phyloP scores from a whole-genome alignment of 2,113 vertebrate species.

The Nycticorax nycticorax region DNA sequence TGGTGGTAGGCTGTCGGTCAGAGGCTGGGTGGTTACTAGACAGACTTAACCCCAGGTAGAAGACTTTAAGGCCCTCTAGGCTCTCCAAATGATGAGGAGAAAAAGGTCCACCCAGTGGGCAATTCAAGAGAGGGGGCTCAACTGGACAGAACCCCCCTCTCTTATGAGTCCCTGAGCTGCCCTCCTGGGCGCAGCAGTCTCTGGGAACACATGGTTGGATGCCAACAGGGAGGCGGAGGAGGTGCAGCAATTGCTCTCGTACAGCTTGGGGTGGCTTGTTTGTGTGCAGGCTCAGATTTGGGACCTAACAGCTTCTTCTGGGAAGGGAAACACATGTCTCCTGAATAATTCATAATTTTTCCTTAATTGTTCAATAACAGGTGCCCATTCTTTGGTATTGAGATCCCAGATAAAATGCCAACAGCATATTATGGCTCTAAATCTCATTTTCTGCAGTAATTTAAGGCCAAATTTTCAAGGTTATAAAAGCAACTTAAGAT shows the following conservation, averaged over 20 bases:
- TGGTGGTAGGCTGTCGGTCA: background rate
- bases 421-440: background rate
- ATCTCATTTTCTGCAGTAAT: conserved; percentile 19
- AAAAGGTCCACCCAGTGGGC: background rate
- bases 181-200: background rate
- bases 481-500: conserved; percentile 19
- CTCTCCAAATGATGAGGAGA: background rate
- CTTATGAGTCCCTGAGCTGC: background rate
- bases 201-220: fast-evolving
- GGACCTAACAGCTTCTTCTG: background rate
- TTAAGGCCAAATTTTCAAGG: conserved; percentile 33
- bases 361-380: conserved; percentile 59
- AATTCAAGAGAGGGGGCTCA: fast-evolving
- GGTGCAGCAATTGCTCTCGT: background rate
- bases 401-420: conserved; percentile 23
- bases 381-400: background rate
- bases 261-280: background rate
- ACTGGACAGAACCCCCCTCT: background rate
- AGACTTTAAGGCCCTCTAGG: background rate
- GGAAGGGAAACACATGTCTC: background rate
- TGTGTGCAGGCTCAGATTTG: conserved; percentile 2
- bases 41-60: background rate
- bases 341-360: conserved; percentile 44
- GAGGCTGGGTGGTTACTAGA: background rate
- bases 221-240: background rate